Evolutionary conservation across 2,888 invertebrate species (phyloP), one percentile per base, ranked within the genome.

Genomic region (Augiades crinisus): DNA sequence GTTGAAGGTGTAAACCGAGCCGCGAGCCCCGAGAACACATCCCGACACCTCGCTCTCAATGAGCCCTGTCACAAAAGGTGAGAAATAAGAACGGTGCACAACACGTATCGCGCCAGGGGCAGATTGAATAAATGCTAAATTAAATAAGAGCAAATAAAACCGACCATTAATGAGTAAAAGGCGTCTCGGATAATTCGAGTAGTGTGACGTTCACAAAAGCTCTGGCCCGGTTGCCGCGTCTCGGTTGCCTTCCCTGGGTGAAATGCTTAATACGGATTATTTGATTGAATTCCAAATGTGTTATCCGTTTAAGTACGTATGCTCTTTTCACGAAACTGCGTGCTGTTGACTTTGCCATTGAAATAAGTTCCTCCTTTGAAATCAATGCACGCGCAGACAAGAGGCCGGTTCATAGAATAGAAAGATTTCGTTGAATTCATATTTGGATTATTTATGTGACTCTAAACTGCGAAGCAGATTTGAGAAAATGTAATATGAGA

Each of bases 101-200:
- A 75, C 78, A 75, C 77, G 73, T 76, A 81, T 82, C 79, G 74
- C 74, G 76, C 79, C 74, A 64, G 75, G 76, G 77, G 81, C 78
- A 85, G 85, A 89, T 89, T 90, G 83, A 88, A 89, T 89, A 89
- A 90, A 87, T 86, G 82, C 82, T 79, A 88, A 90, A 90, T 90
- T 90, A 85, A 89, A 90, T 87, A 81, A 86, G 74, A 86, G 83
- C 87, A 87, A 90, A 90, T 88, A 89, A 88, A 89, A 84, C 70
- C 65, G 59, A 61, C 72, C 75, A 75, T 82, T 86, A 87, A 85
- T 82, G 80, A 84, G 78, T 77, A 76, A 82, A 81, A 76, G 73
- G 61, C 78, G 76, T 74, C 74, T 74, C 70, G 72, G 72, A 78
- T 81, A 79, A 84, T 85, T 80, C 76, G 71, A 67, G 69, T 75